These are phyloP conservation scores for Drosophila robusta DNA, from an alignment of 2,888 invertebrate genomes.

Conservation along the genomic window DNA sequence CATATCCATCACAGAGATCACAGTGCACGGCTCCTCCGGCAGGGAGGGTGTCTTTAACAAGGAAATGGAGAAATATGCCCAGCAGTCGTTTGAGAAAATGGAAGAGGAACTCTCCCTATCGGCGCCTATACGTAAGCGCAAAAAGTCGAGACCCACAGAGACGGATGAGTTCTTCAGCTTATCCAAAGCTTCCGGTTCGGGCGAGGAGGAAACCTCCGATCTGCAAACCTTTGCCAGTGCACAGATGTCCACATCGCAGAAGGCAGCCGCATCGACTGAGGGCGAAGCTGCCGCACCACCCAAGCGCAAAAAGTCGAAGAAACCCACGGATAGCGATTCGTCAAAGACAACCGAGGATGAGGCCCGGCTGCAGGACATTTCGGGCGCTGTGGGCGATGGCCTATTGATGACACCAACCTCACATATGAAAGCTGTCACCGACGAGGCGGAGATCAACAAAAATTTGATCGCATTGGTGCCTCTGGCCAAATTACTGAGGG, in stretches of 20 bases:
- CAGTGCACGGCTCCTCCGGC: conserved; percentile 87
- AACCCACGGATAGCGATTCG: conserved; percentile 85
- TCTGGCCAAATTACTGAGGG: conserved; percentile 84
- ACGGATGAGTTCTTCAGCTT: conserved; percentile 89
- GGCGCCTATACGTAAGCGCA: conserved; percentile 86
- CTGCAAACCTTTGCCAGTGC: conserved; percentile 89
- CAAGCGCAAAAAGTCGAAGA: conserved; percentile 81
- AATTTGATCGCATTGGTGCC: conserved; percentile 85
- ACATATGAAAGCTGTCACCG: conserved; percentile 84
- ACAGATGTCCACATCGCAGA: conserved; percentile 85
- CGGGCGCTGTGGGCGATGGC: conserved; percentile 87
- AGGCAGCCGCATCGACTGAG: conserved; percentile 23
- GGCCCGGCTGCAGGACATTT: conserved; percentile 85
- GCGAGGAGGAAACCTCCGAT: conserved; percentile 88
- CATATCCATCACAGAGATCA: conserved; percentile 92
- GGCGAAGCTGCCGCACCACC: conserved; percentile 75
- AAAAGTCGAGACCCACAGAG: conserved; percentile 89
- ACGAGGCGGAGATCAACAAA: conserved; percentile 85
- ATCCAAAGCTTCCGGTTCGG: conserved; percentile 86
- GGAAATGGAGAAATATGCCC: conserved; percentile 85
- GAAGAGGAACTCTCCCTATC: conserved; percentile 87
- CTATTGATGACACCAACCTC: conserved; percentile 73
- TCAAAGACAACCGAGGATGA: conserved; percentile 84
- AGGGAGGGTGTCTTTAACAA: conserved; percentile 85
- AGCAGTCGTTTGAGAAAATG: conserved; percentile 84